Evolutionary conservation across 2,113 vertebrate genomes (phyloP).

Genomic region (Solea solea): DNA sequence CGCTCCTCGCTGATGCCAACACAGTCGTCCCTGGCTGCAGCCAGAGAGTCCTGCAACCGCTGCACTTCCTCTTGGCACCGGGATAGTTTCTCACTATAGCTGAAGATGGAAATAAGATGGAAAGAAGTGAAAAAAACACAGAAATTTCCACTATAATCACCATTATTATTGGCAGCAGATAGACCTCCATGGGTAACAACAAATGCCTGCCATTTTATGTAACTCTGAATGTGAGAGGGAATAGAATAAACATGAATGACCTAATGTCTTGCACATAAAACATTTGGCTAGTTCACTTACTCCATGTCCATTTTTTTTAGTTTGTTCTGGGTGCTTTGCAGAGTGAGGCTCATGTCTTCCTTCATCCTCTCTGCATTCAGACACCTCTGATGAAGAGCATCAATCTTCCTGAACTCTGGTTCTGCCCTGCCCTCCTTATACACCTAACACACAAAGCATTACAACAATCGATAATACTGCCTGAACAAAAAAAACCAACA

Average conservation of each 20-base stretch:
- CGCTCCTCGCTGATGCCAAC: conserved; percentile 88
- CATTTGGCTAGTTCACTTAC: conserved; percentile 77
- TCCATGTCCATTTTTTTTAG: conserved; percentile 89
- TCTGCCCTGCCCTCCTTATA: conserved; percentile 85
- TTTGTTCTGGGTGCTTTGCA: conserved; percentile 87
- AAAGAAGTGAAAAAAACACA: neutral
- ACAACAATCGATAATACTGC: neutral
- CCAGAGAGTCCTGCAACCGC: conserved; percentile 85
- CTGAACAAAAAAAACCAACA: too few species aligned
- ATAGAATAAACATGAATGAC: neutral
- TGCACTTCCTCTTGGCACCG: conserved; percentile 86
- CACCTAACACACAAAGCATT: conserved; percentile 73
- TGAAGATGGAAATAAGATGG: conserved; percentile 39
- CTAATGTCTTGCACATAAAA: neutral
- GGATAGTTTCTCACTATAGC: conserved; percentile 89
- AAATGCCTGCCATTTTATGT: neutral
- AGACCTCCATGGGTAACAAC: neutral
- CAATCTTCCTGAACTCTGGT: conserved; percentile 85
- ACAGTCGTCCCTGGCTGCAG: conserved; percentile 85
- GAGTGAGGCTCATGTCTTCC: conserved; percentile 86
- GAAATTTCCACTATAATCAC: neutral
- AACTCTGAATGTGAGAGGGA: neutral
- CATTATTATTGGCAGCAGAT: conserved; percentile 7
- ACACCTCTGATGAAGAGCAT: conserved; percentile 90
- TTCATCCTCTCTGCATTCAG: conserved; percentile 87